Percentiles rank a stretch among this genome's conserved stretches.
These are phyloP conservation scores for Gyps fulvus DNA, from an alignment of 2,113 vertebrate species.

Conservation along the genomic window DNA sequence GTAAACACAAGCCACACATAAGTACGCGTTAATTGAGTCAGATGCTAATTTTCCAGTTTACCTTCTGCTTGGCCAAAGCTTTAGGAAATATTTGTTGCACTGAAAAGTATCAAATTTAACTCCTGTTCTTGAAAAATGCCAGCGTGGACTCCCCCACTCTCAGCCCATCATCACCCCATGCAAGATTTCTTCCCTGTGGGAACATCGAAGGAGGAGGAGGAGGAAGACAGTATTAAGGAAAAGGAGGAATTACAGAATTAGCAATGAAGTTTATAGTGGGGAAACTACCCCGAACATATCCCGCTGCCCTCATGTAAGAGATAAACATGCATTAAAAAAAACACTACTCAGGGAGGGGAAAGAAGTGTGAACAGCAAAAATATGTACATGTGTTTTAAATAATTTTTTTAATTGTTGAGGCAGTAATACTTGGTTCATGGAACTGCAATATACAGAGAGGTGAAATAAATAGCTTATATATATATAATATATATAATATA, in stretches of 20 bases:
- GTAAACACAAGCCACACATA: neutral
- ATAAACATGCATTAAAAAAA: neutral
- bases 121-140: neutral
- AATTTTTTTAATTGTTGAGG: slow-evolving; percentile 85
- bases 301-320: neutral
- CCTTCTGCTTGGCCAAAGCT: neutral
- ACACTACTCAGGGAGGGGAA: neutral
- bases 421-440: slow-evolving; percentile 86
- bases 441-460: slow-evolving; percentile 87
- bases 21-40: neutral
- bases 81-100: neutral
- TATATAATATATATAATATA: slow-evolving; percentile 86
- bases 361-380: slow-evolving; percentile 58
- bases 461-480: slow-evolving; percentile 90
- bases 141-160: neutral
- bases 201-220: neutral
- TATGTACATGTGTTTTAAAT: slow-evolving; percentile 71
- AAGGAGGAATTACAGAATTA: neutral
- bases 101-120: neutral
- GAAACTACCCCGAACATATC: neutral
- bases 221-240: neutral
- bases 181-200: neutral
- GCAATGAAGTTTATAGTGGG: neutral
- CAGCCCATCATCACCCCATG: neutral
- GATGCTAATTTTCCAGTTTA: neutral